These are phyloP conservation scores for Paedocypris sp. DNA, from an alignment of 2,113 vertebrate species.

Conservation along the genomic window DNA sequence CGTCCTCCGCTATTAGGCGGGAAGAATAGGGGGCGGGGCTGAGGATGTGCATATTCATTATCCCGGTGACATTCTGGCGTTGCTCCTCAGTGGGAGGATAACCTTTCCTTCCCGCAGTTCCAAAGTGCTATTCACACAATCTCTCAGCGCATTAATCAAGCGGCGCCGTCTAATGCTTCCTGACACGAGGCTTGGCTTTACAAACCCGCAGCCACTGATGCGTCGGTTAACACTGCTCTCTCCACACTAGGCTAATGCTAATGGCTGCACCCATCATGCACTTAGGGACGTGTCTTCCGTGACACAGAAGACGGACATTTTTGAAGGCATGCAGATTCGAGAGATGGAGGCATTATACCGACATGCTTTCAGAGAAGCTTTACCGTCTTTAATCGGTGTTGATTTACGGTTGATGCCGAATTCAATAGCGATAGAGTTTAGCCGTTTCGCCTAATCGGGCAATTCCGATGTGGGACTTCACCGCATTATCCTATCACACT, in stretches of 20 bases:
- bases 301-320: constrained; percentile 61
- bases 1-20: no score
- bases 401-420: no score
- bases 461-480: no score
- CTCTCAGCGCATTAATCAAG: constrained; percentile 84
- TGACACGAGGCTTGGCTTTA: constrained; percentile 71
- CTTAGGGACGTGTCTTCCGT: constrained; percentile 53
- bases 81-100: constrained; percentile 65
- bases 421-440: no score
- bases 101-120: constrained; percentile 68
- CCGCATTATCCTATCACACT: no score
- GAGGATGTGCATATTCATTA: constrained; percentile 41
- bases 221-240: constrained; percentile 53
- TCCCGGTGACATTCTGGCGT: constrained; percentile 50
- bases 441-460: no score
- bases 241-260: constrained; percentile 47
- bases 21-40: not conserved
- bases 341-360: constrained; percentile 43
- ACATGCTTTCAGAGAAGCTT: constrained; percentile 63
- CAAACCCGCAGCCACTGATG: constrained; percentile 52
- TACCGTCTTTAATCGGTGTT: no score
- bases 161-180: constrained; percentile 71
- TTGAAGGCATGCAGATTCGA: constrained; percentile 64
- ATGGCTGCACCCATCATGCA: constrained; percentile 54
- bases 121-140: constrained; percentile 74